phyloP scores from a whole-genome alignment of 2,113 vertebrate genomes.

The Plotosus lineatus region DNA sequence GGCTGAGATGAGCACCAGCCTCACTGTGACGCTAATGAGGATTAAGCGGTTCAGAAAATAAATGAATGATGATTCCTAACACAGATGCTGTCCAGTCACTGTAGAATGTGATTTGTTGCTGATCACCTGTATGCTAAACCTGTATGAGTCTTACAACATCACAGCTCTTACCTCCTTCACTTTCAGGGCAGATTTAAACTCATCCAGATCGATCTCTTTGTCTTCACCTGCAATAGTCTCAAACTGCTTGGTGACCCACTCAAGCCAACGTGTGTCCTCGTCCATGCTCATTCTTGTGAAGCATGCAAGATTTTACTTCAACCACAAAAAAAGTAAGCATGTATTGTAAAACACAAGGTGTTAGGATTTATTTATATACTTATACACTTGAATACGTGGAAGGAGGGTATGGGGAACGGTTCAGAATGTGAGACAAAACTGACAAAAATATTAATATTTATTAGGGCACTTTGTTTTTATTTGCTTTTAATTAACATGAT shows the following conservation, averaged over 20 bases:
- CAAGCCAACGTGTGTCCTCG: slow-evolving; percentile 81
- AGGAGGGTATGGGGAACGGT: neutral
- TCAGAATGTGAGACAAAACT: neutral
- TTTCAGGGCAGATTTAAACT: slow-evolving; percentile 82
- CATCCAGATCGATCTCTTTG: slow-evolving; percentile 78
- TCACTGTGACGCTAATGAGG: too few species aligned
- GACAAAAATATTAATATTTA: neutral
- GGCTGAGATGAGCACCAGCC: too few species aligned
- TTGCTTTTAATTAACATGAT: neutral
- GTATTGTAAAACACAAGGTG: too few species aligned
- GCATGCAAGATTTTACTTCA: neutral
- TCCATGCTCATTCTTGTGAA: slow-evolving; percentile 69
- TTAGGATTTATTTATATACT: neutral
- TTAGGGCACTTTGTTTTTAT: neutral
- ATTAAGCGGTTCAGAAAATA: too few species aligned
- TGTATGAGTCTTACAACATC: neutral
- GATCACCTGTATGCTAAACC: neutral
- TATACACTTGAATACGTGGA: neutral
- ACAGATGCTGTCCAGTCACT: neutral
- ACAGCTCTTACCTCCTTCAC: slow-evolving; percentile 84
- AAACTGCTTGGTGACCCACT: slow-evolving; percentile 82
- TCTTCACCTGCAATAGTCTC: slow-evolving; percentile 79
- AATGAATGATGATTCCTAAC: too few species aligned
- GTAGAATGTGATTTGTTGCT: neutral
- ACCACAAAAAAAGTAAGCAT: neutral